Conservation (phyloP, 2,888 invertebrate species). For the Melinaea marsaeus region DNA sequence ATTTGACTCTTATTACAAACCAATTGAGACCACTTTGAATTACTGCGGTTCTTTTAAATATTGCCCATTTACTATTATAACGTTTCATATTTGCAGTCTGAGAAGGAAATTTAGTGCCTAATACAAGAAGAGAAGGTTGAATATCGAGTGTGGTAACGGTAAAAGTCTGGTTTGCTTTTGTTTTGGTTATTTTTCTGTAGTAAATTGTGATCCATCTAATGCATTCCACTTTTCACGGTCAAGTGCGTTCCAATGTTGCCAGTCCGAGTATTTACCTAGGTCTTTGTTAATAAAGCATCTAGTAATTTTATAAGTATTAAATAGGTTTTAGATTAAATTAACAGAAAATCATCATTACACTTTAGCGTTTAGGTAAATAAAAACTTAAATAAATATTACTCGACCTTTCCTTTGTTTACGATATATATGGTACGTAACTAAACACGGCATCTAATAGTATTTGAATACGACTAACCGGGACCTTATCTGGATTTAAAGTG, state of each 20-base stretch:
- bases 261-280: slow-evolving; percentile 24
- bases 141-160: slow-evolving; percentile 24
- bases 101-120: no score
- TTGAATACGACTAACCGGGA: neutral
- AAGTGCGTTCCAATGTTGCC: slow-evolving; percentile 59
- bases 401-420: no score
- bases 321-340: neutral
- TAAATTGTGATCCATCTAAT: slow-evolving; percentile 36
- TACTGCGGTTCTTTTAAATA: no score
- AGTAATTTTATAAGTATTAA: neutral
- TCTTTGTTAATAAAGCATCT: neutral
- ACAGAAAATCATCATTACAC: neutral
- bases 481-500: neutral
- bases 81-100: no score
- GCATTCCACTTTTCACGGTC: slow-evolving; percentile 72
- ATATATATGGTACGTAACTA: no score
- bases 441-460: neutral
- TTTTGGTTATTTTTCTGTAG: slow-evolving; percentile 28
- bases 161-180: slow-evolving; percentile 14
- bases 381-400: no score
- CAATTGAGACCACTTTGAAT: slow-evolving; percentile 1
- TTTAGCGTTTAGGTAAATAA: no score
- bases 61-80: no score
- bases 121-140: no score
- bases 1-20: no score